phyloP scores from a whole-genome alignment of 2,888 invertebrate genomes.

The Drosophila incognita region DNA sequence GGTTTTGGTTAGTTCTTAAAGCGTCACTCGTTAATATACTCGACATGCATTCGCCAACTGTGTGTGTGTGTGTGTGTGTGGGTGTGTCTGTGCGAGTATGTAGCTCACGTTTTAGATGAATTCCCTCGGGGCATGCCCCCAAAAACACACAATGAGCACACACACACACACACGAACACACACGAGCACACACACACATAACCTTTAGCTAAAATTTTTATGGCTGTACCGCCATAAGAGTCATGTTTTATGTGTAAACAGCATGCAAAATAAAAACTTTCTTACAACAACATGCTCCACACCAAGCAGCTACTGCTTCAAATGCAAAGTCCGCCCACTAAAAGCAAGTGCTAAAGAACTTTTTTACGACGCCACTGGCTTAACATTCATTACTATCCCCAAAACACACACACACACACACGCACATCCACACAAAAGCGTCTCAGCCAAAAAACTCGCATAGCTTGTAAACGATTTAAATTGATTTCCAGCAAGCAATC shows the following conservation, averaged over 20 bases:
- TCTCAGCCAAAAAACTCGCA: not conserved
- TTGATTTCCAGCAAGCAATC: conserved; percentile 64
- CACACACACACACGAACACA: conserved; percentile 5
- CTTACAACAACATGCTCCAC: conserved; percentile 7
- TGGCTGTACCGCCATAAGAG: conserved; percentile 43
- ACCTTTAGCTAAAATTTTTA: conserved; percentile 44
- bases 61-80: not conserved
- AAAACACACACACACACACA: conserved; percentile 9
- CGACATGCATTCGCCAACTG: conserved; percentile 20
- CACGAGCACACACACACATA: not conserved
- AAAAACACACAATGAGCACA: conserved; percentile 20
- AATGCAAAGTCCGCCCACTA: conserved; percentile 2
- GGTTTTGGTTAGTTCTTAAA: conserved; percentile 34
- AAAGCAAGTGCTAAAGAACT: conserved; percentile 13
- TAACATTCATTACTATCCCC: conserved; percentile 16
- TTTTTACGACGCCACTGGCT: conserved; percentile 31
- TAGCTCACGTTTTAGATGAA: not conserved
- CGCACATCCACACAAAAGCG: not conserved
- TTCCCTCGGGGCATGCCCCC: conserved; percentile 10
- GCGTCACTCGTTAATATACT: conserved; percentile 12
- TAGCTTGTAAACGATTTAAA: conserved; percentile 60
- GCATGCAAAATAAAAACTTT: conserved; percentile 52
- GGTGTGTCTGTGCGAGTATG: not conserved
- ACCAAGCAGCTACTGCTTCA: conserved; percentile 13
- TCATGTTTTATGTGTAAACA: conserved; percentile 60